Base-by-base conservation (phyloP, 92 coral and sea anemone genomes). In the Zoanthus sansibaricus region DNA sequence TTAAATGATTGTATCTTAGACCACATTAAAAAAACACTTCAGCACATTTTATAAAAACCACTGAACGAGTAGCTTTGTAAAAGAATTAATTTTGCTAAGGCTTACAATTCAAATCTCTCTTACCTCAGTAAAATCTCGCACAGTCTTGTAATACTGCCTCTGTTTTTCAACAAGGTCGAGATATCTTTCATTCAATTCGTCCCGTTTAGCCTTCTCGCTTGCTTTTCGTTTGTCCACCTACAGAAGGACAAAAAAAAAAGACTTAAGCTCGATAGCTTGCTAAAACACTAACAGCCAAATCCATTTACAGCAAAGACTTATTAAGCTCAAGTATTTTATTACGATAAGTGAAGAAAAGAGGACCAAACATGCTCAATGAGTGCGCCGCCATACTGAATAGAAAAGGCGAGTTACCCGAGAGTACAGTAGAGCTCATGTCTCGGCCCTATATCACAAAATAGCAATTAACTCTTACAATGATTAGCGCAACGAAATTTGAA, bases 91-190 rank as follows among this genome's bases (percentile, higher is more conserved):
- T 7, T 62, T 21, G 25, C 25, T 25, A 25, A 25, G 25, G 25
- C 25, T 62, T 8, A 62, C n/a, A 62, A 18, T 1, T 3, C 31
- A 18, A 62, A 16, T 17, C 21, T 62, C 21, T 62, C 92, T 13
- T 69, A 95, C 99, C 92, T 97, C 99, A 11, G 98, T 95, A 73
- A 97, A 97, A 86, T 97, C 99, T 86, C 94, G 91, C 44, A 97
- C 99, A 25, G 99, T 95, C 88, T 97, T 97, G 90, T 90, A 95
- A 82, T 97, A 97, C 80, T 93, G 90, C 55, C 99, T 92, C 82
- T 97, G 98, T 75, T 97, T 96, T 54, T 97, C 99, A 14, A 97
- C 97, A 58, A 95, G 78, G 54, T 95, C 95, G 14, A 97, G 96
- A 84, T 95, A 95, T 86, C 93, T 83, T 51, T 94, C 97, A 82